Conservation (phyloP, 1,140 invertebrate genomes). For the Galleria mellonella region DNA sequence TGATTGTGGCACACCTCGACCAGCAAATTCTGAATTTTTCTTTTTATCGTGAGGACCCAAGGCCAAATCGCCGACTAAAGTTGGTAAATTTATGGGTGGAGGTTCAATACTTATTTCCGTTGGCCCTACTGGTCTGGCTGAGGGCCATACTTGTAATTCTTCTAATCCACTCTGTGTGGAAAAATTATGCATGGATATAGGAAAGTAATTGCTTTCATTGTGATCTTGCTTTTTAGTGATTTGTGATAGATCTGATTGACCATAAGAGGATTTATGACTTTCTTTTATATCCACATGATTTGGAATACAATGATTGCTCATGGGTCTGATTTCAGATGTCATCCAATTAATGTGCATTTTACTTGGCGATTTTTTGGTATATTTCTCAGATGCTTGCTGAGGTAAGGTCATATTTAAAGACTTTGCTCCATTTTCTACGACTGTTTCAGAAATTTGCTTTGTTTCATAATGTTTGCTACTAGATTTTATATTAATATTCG, state of each 20-base stretch:
- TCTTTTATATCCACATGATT: constrained; percentile 41
- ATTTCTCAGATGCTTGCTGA: constrained; percentile 44
- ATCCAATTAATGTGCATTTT: constrained; percentile 72
- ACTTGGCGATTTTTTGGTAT: constrained; percentile 60
- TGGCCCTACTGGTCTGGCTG: constrained; percentile 50
- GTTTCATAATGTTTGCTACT: constrained; percentile 37
- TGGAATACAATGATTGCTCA: constrained; percentile 48
- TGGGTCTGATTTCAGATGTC: constrained; percentile 59
- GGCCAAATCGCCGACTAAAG: constrained; percentile 61
- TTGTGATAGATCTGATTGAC: constrained; percentile 25
- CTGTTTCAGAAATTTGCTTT: constrained; percentile 29
- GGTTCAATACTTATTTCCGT: constrained; percentile 67
- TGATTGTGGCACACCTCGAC: constrained; percentile 30
- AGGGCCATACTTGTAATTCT: constrained; percentile 60
- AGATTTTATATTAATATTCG: constrained; percentile 32
- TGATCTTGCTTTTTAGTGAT: constrained; percentile 43
- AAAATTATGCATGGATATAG: constrained; percentile 61
- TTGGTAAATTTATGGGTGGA: constrained; percentile 62
- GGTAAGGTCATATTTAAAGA: constrained; percentile 20
- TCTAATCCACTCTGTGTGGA: constrained; percentile 47
- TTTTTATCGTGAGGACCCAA: constrained; percentile 66
- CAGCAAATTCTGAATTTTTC: constrained; percentile 39
- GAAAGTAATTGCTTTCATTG: constrained; percentile 54
- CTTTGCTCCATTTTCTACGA: constrained; percentile 20
- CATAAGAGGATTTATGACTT: constrained; percentile 36